These are phyloP conservation scores for Hydropsyche tenuis DNA, from an alignment of 1,140 invertebrate genomes.

Conservation along the genomic window DNA sequence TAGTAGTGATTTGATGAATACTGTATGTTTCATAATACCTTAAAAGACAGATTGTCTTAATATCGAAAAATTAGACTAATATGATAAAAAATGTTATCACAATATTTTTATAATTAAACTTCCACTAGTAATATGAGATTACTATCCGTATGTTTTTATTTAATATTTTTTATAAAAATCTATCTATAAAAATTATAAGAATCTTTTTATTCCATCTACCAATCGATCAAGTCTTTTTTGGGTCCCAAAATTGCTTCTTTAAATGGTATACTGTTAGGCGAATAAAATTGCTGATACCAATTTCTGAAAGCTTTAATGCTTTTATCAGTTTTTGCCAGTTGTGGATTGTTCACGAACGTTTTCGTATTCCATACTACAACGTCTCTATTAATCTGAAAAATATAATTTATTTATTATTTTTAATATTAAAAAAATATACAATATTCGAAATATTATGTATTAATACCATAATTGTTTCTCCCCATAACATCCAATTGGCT, in stretches of 20 bases:
- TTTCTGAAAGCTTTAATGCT: slow-evolving; percentile 74
- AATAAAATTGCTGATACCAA: slow-evolving; percentile 91
- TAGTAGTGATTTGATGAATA: too few species aligned
- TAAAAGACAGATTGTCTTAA: too few species aligned
- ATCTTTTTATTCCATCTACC: slow-evolving; percentile 21
- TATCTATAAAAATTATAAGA: not conserved
- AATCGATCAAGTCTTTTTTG: slow-evolving; percentile 22
- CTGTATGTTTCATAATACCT: too few species aligned
- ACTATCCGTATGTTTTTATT: too few species aligned
- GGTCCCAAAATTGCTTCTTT: slow-evolving; percentile 54
- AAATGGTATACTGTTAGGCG: slow-evolving; percentile 73
- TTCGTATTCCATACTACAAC: slow-evolving; percentile 91
- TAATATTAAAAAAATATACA: too few species aligned
- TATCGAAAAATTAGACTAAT: too few species aligned
- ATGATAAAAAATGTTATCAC: too few species aligned
- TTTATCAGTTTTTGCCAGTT: slow-evolving; percentile 78
- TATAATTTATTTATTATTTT: slow-evolving; percentile 2
- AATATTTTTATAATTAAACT: too few species aligned
- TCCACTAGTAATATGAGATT: too few species aligned
- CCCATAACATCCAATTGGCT: slow-evolving; percentile 71
- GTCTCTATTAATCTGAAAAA: slow-evolving; percentile 80
- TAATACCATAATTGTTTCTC: slow-evolving; percentile 78
- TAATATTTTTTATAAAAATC: too few species aligned
- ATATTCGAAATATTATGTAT: not conserved
- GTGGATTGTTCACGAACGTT: slow-evolving; percentile 72